Evolutionary conservation across 2,113 vertebrate genomes (phyloP), one percentile per base, ranked within the genome.

Genomic region (Vanacampus margaritifer): DNA sequence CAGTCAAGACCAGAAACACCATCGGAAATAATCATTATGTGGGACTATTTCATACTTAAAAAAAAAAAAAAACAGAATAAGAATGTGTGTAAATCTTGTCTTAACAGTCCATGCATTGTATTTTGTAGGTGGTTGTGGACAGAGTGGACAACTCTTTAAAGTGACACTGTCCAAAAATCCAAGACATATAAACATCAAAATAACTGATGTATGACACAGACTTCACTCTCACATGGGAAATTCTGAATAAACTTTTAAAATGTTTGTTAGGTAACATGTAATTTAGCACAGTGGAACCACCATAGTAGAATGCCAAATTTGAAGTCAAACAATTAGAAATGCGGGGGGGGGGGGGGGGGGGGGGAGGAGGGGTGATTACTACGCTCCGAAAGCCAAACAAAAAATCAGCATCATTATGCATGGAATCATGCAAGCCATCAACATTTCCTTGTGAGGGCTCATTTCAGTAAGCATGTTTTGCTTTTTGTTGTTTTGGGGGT

Each of bases 1-100:
- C 59, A 28, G n/a, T 86, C 50, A 83, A 9, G 39, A 65, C 16
- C n/a, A 5, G 48, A 12, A 54, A 35, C 54, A 21, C 17, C 10
- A 23, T 60, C 11, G 28, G 3, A 36, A n/a, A 63, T 3, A 56
- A 13, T 46, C 9, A 23, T 56, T 75, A 8, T 26, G 13, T 28
- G 24, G 0, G 6, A 56, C 51, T 16, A 16, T 7, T 3, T 61
- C 23, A 23, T 10, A 39, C 6, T 14, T 53, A 4, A 63, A 5
- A 62, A 1, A 7, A 23, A n/a, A n/a, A n/a, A n/a, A n/a, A n/a
- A n/a, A 7, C 24, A 56, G 24, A 26, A 56, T 56, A 28, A 14
- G 24, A 56, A 56, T 21, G 26, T 56, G 26, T 28, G 13, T 54
- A 4, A 54, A 54, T 26, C 51, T 54, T 26, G 51, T 56, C 24